Conservation (phyloP, 2,888 invertebrate species). For the Zygaena filipendulae region DNA sequence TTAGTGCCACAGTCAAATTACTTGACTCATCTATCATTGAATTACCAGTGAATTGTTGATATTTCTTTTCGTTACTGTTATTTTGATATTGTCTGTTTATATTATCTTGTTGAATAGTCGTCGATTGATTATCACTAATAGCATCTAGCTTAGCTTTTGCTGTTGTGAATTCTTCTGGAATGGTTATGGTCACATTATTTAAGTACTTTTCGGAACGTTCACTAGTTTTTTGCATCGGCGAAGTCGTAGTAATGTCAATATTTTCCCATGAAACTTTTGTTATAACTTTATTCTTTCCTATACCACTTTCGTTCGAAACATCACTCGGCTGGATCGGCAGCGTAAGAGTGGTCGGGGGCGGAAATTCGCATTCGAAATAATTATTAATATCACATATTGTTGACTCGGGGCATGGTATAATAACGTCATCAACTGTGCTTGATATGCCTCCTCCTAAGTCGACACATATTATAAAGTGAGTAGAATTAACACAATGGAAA, state of each 20-base stretch:
- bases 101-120: no score
- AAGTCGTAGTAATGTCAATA: slow-evolving; percentile 2
- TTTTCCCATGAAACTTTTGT: slow-evolving; percentile 7
- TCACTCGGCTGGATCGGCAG: slow-evolving; percentile 15
- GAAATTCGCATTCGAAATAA: slow-evolving; percentile 48
- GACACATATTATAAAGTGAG: slow-evolving; percentile 61
- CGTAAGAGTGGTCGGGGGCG: slow-evolving; percentile 19
- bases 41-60: no score
- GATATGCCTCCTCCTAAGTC: slow-evolving; percentile 49
- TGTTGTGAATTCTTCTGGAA: no score
- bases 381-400: slow-evolving; percentile 40
- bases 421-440: slow-evolving; percentile 42
- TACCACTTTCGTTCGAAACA: slow-evolving; percentile 14
- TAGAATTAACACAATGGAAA: slow-evolving; percentile 53
- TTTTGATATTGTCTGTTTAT: no score
- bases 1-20: no score
- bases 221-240: slow-evolving; percentile 3
- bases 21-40: no score
- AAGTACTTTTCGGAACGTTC: background rate
- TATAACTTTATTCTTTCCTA: background rate
- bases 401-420: slow-evolving; percentile 42
- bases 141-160: no score
- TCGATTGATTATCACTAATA: no score
- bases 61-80: no score
- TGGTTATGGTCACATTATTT: no score